Conservation (phyloP, 1,140 invertebrate species). For the Zaprionus ornatus region DNA sequence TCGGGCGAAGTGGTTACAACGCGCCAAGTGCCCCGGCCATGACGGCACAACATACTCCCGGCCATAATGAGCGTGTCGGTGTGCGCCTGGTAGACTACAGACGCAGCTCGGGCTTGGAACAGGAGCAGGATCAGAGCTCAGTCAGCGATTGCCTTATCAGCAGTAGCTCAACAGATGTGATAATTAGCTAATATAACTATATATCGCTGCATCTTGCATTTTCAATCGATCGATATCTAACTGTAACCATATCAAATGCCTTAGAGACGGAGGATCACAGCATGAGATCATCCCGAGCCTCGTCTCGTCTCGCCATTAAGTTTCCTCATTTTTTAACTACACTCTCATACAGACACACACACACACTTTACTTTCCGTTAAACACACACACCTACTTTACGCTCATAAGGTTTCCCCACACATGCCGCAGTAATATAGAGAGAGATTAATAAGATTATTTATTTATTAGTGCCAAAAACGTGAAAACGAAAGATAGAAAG, state of each 20-base stretch:
- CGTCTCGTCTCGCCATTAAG: constrained; percentile 40
- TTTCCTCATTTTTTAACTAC: constrained; percentile 32
- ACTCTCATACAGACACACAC: constrained; percentile 6
- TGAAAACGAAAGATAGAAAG: constrained; percentile 26
- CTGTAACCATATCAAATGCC: constrained; percentile 19
- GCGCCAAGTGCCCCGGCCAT: background rate
- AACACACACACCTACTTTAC: constrained; percentile 26
- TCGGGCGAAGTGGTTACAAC: constrained; percentile 18
- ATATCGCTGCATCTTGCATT: constrained; percentile 51
- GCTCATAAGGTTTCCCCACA: constrained; percentile 48
- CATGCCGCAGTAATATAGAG: constrained; percentile 41
- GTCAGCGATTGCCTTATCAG: constrained; percentile 49
- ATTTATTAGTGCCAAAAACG: constrained; percentile 74
- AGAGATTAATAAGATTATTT: constrained; percentile 81
- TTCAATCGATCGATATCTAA: constrained; percentile 35
- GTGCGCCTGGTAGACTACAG: constrained; percentile 66
- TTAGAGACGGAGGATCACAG: background rate
- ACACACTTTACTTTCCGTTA: background rate
- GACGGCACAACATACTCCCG: constrained; percentile 26
- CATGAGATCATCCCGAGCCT: background rate
- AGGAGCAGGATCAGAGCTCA: constrained; percentile 16
- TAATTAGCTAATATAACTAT: constrained; percentile 69
- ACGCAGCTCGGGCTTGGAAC: constrained; percentile 49
- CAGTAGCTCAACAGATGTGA: constrained; percentile 56
- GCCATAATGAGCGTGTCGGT: constrained; percentile 54